Evolutionary conservation across 2,113 vertebrate genomes (phyloP), one percentile per base, ranked within the genome.

Genomic region (Orthonyx spaldingii): DNA sequence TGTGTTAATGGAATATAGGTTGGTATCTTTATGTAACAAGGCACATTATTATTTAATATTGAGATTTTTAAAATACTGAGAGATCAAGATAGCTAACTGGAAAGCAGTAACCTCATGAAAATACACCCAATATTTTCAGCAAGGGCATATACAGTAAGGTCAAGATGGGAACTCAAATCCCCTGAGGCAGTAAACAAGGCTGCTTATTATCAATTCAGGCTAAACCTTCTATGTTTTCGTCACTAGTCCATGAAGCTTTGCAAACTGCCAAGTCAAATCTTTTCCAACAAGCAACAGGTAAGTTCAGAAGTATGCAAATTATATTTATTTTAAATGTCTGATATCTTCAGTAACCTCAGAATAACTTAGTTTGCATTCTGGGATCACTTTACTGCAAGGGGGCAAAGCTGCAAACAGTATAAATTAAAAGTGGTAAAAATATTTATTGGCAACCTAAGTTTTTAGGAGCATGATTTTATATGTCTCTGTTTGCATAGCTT

Each of bases 381-480:
- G 39, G 74, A 33, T 33, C 55, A 50, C 55, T 95, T 88, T 89
- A 61, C 41, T 30, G 55, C 60, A 89, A 92, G 52, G 22, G 78
- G 89, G 52, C 39, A 60, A 93, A 30, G 85, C 61, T 27, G 3
- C 88, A 78, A 24, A 35, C 8, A 35, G 32, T 90, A 75, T 81
- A 87, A 90, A 96, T 95, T 80, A 82, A 84, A 95, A 90, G 28
- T 9, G 46, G 91, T 84, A 92, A 95, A 89, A 83, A 83, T 76
- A 82, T 97, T 97, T 97, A 97, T 89, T 90, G 94, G 91, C 52
- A 80, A 21, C 37, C 53, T 16, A 93, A 89, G 85, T 89, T 93
- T 96, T 96, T 68, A 79, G 92, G 96, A 96, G 92, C 69, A 87
- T 61, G 24, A 59, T 96, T 98, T 97, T 97, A 97, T 97, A 81